Conservation (phyloP, 2,113 vertebrate species). For the Colius striatus region DNA sequence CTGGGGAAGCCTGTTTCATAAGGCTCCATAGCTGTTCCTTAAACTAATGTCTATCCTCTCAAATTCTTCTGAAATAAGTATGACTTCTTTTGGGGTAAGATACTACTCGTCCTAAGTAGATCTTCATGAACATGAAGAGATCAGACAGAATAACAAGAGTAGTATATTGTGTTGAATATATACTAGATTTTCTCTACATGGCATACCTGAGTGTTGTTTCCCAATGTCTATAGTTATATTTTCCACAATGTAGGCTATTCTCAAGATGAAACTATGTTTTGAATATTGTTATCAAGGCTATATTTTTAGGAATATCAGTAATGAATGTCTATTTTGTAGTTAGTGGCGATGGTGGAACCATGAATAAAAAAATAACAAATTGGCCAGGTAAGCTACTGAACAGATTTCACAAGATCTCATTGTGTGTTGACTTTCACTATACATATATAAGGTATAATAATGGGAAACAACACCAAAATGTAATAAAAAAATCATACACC, state of each 20-base stretch:
- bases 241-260: neutral
- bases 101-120: neutral
- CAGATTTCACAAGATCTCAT: neutral
- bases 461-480: neutral
- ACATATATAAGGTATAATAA: neutral
- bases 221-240: neutral
- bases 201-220: neutral
- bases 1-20: neutral
- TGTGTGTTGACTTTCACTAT: neutral
- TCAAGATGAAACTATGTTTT: neutral
- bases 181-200: neutral
- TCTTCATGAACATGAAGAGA: neutral
- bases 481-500: neutral
- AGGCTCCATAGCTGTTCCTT: neutral
- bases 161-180: neutral
- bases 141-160: neutral
- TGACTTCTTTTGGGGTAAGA: neutral
- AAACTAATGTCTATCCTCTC: neutral
- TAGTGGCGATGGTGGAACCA: neutral
- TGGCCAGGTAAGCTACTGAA: neutral
- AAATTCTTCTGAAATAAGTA: neutral
- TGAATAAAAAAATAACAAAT: neutral
- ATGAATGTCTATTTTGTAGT: neutral
- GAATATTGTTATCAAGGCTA: neutral
- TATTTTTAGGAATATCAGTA: neutral